Evolutionary conservation across 1,140 invertebrate species (phyloP), one percentile per base, ranked within the genome.

Genomic region (Plectrocnemia conspersa): DNA sequence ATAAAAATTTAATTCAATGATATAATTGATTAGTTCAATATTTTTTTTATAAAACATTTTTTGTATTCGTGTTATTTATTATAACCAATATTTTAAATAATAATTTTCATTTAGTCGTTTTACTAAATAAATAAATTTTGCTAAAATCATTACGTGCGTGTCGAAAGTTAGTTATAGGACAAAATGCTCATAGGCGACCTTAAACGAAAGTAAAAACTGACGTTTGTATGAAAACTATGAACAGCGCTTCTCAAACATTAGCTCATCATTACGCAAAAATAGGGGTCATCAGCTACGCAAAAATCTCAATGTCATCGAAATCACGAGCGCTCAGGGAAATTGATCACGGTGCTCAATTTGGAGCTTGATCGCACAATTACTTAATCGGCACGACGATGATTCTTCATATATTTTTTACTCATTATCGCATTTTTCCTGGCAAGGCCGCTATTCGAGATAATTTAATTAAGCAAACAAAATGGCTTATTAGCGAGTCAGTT

Each of bases 281-380:
- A n/a, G 27, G 27, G 5, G 35, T 38, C 5, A 38, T 38, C 35
- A 38, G 35, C 18, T 38, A 38, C 35, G 35, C 35, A 38, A 13
- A 16, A 9, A 15, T 16, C 5, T 33, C 45, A 47, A 47, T 47
- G 45, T 35, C 45, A 47, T n/a, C 7, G 16, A 13, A 21, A 24
- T 47, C 45, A 47, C 45, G 45, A 47, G 7, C 45, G 19, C 9
- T 47, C 29, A 33, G 45, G 45, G 29, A 47, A 47, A 47, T 47
- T 47, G 23, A 32, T 33, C 45, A 47, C n/a, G n/a, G n/a, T n/a
- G n/a, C n/a, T n/a, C n/a, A 33, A 25, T 15, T 10, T 44, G 21
- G 25, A n/a, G 41, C 15, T 19, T 19, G 41, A 47, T 47, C 23
- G 24, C 45, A 18, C 45, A 47, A 47, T 47, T 47, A 19, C 45